Base-by-base conservation (phyloP, 1,140 invertebrate genomes). In the Cardiocondyla obscurior region DNA sequence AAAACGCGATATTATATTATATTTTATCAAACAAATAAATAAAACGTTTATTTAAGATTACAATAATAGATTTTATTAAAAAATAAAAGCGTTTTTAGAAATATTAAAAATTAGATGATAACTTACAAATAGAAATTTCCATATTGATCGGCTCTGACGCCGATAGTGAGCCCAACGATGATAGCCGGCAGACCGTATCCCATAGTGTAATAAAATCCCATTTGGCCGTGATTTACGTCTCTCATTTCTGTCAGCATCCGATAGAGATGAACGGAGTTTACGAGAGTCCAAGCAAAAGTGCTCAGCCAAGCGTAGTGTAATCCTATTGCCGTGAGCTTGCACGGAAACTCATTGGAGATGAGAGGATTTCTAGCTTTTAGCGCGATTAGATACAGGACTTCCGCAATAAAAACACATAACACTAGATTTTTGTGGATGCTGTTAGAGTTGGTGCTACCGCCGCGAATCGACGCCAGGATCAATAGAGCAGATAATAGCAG, bases 121-220 rank as follows among this genome's bases (percentile, higher is more conserved):
- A 96, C 97, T 96, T 95, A 98, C 98, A 99, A 99, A 82, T 97
- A 96, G 88, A 96, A 96, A 91, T 98, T 99, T 83, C 98, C 98
- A 93, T 99, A 99, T 90, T 98, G 98, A 91, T 99, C 98, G n/a
- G 98, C 98, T 57, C 98, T 95, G 0, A 99, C 97, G 0, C 98
- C 98, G 19, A 99, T 97, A 28, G 98, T 96, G 6, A 99, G 94
- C 49, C 97, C 97, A 5, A 99, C 97, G 58, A 99, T 96, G 42
- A 99, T 96, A 3, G 98, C 98, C 3, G 98, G 98, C 57, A 98
- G 95, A n/a, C 97, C 98, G 91, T 99, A 99, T 7, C 98, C 98
- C 89, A 98, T 95, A n/a, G 98, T 97, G 90, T 98, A 98, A 92
- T 99, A 99, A 91, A 99, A 98, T 76, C 97, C 95, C 96, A 99